Evolutionary conservation across 2,888 invertebrate genomes (phyloP).

Genomic region (Platycnemis pennipes): DNA sequence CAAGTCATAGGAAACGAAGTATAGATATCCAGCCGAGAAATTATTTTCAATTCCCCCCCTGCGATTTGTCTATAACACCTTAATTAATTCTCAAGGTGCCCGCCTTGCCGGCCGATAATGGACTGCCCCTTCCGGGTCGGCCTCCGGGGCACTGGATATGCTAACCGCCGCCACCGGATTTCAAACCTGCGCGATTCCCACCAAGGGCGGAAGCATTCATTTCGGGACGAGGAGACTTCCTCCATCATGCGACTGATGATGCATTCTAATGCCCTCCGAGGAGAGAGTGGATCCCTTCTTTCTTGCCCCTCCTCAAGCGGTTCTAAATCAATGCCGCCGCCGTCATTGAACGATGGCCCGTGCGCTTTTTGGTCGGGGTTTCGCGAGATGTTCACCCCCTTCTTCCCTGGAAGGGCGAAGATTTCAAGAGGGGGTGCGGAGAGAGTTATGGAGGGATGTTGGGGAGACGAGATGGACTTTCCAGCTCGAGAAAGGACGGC

Average conservation of each 20-base stretch:
- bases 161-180: slow-evolving; percentile 4
- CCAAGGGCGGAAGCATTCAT: neutral
- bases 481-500: neutral
- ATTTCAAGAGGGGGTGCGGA: neutral
- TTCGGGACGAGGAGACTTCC: neutral
- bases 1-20: neutral
- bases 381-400: neutral
- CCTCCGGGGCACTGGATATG: neutral
- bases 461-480: neutral
- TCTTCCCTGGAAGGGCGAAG: neutral
- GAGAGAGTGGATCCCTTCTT: neutral
- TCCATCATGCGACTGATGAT: neutral
- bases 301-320: neutral
- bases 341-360: slow-evolving; percentile 26
- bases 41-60: slow-evolving; percentile 14
- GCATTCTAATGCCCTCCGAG: neutral
- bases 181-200: slow-evolving; percentile 16
- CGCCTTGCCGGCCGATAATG: neutral
- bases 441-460: no score
- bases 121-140: neutral
- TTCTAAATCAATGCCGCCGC: slow-evolving; percentile 42
- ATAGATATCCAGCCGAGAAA: slow-evolving; percentile 4
- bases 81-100: slow-evolving; percentile 2
- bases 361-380: neutral
- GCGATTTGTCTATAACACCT: neutral